A percentile compares a stretch with the other conserved stretches of the same genome.
Conservation (phyloP, 1,140 invertebrate species). For the Schlechtendalia chinensis region DNA sequence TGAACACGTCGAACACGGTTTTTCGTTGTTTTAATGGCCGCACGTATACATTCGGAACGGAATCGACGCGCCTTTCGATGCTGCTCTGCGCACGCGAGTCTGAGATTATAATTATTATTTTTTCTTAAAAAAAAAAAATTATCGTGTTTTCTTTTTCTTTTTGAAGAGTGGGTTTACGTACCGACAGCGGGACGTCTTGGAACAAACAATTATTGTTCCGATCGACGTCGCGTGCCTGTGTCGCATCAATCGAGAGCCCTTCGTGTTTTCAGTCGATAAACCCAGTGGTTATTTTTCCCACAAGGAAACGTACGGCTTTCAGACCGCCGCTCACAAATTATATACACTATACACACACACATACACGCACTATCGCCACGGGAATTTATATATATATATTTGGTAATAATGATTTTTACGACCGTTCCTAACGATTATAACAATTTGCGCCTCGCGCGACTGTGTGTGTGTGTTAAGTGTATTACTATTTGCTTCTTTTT, state of each 20-base stretch:
- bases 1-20: too few species aligned
- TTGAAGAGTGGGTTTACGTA: not conserved
- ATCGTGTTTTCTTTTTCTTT: too few species aligned
- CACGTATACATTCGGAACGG: too few species aligned
- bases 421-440: constrained; percentile 34
- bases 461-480: not conserved
- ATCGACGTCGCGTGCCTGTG: constrained; percentile 34
- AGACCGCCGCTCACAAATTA: too few species aligned
- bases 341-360: constrained; percentile 6
- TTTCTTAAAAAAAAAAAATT: too few species aligned
- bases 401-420: constrained; percentile 40
- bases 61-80: too few species aligned
- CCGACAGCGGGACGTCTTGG: constrained; percentile 4
- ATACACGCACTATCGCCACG: not conserved
- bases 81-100: too few species aligned
- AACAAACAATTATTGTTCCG: constrained; percentile 38
- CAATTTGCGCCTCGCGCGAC: constrained; percentile 16
- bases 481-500: constrained; percentile 8
- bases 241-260: constrained; percentile 43
- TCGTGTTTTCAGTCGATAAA: constrained; percentile 42
- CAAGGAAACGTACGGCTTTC: constrained; percentile 19
- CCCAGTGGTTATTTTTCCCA: constrained; percentile 41
- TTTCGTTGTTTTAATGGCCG: too few species aligned
- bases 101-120: too few species aligned
- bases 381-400: not conserved